phyloP scores from a whole-genome alignment of 2,113 vertebrate genomes.

The Motacilla alba region DNA sequence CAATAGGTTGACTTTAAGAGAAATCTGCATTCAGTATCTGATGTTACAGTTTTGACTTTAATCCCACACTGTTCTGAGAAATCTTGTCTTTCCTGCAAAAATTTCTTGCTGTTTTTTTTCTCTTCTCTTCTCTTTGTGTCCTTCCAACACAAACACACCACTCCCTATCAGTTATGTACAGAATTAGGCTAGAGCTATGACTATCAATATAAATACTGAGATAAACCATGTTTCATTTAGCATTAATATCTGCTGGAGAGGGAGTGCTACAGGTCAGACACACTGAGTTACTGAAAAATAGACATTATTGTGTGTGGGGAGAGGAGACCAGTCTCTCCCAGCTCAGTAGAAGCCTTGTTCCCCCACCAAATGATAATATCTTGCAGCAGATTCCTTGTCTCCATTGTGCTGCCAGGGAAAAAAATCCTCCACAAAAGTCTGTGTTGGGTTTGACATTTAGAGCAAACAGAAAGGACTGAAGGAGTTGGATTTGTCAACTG shows the following conservation, averaged over 20 bases:
- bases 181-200: not conserved
- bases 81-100: not conserved
- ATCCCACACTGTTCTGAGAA: not conserved
- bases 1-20: not conserved
- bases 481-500: slow-evolving; percentile 2
- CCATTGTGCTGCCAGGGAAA: not conserved
- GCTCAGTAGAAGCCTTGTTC: not conserved
- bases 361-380: not conserved
- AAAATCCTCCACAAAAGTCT: not conserved
- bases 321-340: not conserved
- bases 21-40: not conserved
- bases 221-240: not conserved
- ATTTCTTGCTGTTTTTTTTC: not conserved
- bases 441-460: slow-evolving; percentile 15
- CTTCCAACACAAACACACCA: not conserved
- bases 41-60: not conserved
- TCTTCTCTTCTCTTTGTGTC: not conserved
- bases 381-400: not conserved
- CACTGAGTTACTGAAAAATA: not conserved
- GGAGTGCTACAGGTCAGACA: not conserved
- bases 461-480: not conserved
- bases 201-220: not conserved
- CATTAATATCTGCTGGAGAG: not conserved
- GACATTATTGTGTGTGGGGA: not conserved
- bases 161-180: not conserved